These are phyloP conservation scores for Pedicia rivosa DNA, from an alignment of 2,888 invertebrate genomes.

Conservation along the genomic window DNA sequence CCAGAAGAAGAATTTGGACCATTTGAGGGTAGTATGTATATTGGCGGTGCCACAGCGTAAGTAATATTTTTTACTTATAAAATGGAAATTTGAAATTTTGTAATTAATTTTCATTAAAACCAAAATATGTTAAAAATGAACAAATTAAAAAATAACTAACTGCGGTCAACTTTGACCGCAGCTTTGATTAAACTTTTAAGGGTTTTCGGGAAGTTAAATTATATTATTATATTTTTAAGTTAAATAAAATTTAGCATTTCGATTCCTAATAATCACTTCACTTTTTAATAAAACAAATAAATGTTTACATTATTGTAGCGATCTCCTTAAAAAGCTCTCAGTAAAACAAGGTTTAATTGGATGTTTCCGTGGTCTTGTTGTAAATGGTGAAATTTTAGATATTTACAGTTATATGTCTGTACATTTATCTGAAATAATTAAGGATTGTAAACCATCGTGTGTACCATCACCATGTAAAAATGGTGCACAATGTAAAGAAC, in stretches of 20 bases:
- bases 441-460: constrained; percentile 87
- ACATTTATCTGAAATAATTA: constrained; percentile 78
- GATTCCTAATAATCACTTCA: too few species aligned
- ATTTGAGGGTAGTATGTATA: constrained; percentile 86
- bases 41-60: constrained; percentile 84
- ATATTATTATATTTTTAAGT: too few species aligned
- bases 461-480: constrained; percentile 89
- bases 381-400: constrained; percentile 80
- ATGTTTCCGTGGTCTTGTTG: constrained; percentile 82
- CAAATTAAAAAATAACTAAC: too few species aligned
- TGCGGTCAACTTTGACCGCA: too few species aligned
- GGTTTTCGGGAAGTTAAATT: too few species aligned
- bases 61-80: constrained; percentile 22
- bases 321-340: constrained; percentile 63
- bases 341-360: constrained; percentile 84
- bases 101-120: constrained; percentile 2
- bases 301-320: constrained; percentile 34
- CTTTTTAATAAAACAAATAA: too few species aligned
- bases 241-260: too few species aligned
- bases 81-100: neutral
- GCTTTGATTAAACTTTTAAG: too few species aligned
- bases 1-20: constrained; percentile 82
- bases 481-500: constrained; percentile 75
- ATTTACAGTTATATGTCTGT: constrained; percentile 88
- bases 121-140: too few species aligned